phyloP scores from a whole-genome alignment of 2,888 invertebrate species.

The Galerucella pusilla region DNA sequence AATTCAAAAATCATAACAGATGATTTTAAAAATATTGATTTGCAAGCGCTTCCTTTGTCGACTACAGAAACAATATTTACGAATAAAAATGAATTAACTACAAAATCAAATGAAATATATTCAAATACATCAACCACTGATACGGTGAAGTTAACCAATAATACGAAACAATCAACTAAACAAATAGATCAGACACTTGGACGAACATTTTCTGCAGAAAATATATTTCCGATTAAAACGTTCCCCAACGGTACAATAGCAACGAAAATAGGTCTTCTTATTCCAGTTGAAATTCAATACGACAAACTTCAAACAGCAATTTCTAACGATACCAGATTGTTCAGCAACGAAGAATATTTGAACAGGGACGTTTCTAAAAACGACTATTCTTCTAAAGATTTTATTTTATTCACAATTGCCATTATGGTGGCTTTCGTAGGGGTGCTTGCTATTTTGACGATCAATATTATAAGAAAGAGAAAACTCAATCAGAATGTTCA shows the following conservation, averaged over 20 bases:
- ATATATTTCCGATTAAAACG: constrained; percentile 12
- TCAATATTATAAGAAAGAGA: constrained; percentile 66
- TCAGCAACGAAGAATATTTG: constrained; percentile 25
- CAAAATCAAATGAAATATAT: background rate
- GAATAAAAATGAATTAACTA: background rate
- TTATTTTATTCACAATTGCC: constrained; percentile 67
- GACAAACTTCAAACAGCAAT: constrained; percentile 2
- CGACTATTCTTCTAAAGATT: constrained; percentile 61
- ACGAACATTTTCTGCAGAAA: background rate
- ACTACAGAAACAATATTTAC: background rate
- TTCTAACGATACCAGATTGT: background rate
- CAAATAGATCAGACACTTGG: background rate
- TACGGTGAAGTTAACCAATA: background rate
- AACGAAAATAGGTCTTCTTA: constrained; percentile 30
- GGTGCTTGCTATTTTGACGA: constrained; percentile 67
- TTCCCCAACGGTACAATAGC: constrained; percentile 17
- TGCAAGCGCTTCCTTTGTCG: background rate
- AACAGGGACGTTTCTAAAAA: constrained; percentile 15
- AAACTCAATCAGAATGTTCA: constrained; percentile 64
- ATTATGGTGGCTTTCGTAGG: constrained; percentile 68
- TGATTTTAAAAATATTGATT: background rate
- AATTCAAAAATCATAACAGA: background rate
- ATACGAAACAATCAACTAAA: background rate
- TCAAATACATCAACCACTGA: background rate
- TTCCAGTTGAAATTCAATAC: constrained; percentile 42